Base-by-base conservation (phyloP, 2,888 invertebrate genomes). In the Apomyelois bistriatella region DNA sequence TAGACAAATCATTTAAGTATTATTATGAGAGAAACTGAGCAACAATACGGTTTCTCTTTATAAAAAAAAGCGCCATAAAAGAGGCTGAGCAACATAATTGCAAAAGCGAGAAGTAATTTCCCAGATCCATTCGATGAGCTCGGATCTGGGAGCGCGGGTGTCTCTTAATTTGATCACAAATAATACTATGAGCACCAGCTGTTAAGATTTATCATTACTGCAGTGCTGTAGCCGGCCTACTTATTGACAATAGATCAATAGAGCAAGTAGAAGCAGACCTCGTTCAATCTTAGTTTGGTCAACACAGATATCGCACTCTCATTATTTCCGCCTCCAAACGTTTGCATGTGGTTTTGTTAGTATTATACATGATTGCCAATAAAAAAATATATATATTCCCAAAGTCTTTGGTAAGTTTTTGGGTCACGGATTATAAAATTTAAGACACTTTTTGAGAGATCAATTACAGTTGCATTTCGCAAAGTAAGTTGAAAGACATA, bases 51-150 rank as follows among this genome's bases (percentile, higher is more conserved):
- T 85, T 85, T 83, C 82, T 76, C 76, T 59, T 72, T 74, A 76
- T 76, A 82, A 81, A 74, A 53, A 67, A 70, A 72, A 65, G 12
- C 3, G 64, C 66, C 71, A 70, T 65, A 77, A 75, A 73, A 70
- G 70, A 71, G 68, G 58, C 65, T 67, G 61, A 68, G 72, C 71
- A 68, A 65, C 60, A 79, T 78, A 83, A 82, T 82, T 70, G 77
- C 68, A 74, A 78, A 68, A 74, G 73, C 64, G 70, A 72, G 66
- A 80, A 71, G 76, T 66, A 74, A 79, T 85, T 86, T 88, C 85
- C 77, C 83, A 85, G 79, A 79, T 78, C 74, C 69, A 65, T 76
- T 77, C 72, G 71, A 79, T 74, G 72, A 70, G 69, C 64, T 74
- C 64, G 66, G 68, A 87, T 82, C 82, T 85, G 69, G n/a, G 83